Evolutionary conservation across 2,113 vertebrate genomes (phyloP), one percentile per base, ranked within the genome.

Genomic region (Regulus satrapa): DNA sequence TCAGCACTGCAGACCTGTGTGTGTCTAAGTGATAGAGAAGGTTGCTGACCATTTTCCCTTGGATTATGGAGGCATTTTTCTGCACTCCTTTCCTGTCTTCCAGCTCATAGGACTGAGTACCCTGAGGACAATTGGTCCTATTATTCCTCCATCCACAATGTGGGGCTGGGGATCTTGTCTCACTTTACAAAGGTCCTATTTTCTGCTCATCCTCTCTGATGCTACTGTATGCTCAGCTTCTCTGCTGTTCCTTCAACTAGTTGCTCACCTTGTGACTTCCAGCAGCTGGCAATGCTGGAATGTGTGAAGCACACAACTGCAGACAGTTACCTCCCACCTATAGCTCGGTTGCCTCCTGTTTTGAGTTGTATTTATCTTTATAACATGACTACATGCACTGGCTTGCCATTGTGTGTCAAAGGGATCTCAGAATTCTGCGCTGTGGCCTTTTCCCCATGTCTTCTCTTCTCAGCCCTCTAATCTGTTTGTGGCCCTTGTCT

Each of bases 301-400:
- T 0, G 0, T 15, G 21, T 79, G 54, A 48, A 45, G 25, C 8
- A 23, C 38, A 21, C 1, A 2, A 34, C 23, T 79, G 43, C 41
- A 49, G 54, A 18, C 20, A 49, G 62, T 28, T 29, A 34, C 29
- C 36, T 80, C 49, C 59, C 48, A 67, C 54, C 45, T 18, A 36
- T 1, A n/a, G 12, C 41, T 62, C 24, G 2, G 26, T 13, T 69
- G 19, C 8, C 34, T 58, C 15, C 40, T 34, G 6, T 16, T 80
- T 54, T 45, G 38, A 64, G 32, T 18, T 41, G 13, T 36, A 14
- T 38, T 54, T 12, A 10, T 59, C 26, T 41, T 61, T 23, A 29
- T 18, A 52, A 59, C 18, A 6, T 26, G 32, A 76, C 40, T 45
- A 29, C 16, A 3, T 43, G 36, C 36, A 34, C 18, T 1, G 1